A percentile compares a stretch with the other conserved stretches of the same genome.
Conservation (phyloP, 1,140 invertebrate genomes). For the Spodoptera litura region DNA sequence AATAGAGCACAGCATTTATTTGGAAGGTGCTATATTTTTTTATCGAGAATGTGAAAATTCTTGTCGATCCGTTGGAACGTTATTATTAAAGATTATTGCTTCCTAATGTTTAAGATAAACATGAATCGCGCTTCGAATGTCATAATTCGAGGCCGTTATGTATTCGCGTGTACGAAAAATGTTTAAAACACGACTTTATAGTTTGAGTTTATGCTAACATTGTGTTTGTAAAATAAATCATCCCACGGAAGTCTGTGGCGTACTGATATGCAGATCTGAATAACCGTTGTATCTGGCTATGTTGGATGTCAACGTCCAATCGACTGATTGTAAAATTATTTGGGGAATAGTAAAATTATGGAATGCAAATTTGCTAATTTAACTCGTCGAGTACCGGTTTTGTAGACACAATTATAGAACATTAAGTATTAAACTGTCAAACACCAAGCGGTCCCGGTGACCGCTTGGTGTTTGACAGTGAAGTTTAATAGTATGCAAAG, state of each 20-base stretch:
- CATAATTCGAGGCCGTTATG: constrained; percentile 32
- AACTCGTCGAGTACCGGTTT: too few relatives aligned
- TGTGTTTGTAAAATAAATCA: constrained; percentile 21
- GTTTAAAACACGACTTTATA: constrained; percentile 27
- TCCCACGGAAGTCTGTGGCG: not conserved
- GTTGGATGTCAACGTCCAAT: constrained; percentile 4
- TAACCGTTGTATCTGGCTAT: constrained; percentile 1
- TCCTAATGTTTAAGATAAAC: constrained; percentile 41
- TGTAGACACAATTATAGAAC: too few relatives aligned
- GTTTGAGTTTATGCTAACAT: constrained; percentile 17
- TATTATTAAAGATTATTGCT: constrained; percentile 42
- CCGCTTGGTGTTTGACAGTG: too few relatives aligned
- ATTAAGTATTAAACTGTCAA: too few relatives aligned
- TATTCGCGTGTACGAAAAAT: constrained; percentile 14
- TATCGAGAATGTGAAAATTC: constrained; percentile 38
- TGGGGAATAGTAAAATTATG: not conserved
- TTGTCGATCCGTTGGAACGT: not conserved
- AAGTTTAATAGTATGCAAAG: too few relatives aligned
- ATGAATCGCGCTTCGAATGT: constrained; percentile 13
- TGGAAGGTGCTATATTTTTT: constrained; percentile 22
- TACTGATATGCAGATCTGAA: not conserved
- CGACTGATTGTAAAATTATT: not conserved
- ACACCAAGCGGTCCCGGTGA: too few relatives aligned
- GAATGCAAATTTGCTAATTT: not conserved
- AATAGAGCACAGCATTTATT: constrained; percentile 12